Percentiles rank a stretch among this genome's conserved stretches.
Evolutionary conservation across 2,113 vertebrate genomes (phyloP).

Genomic region (Zootoca vivipara): DNA sequence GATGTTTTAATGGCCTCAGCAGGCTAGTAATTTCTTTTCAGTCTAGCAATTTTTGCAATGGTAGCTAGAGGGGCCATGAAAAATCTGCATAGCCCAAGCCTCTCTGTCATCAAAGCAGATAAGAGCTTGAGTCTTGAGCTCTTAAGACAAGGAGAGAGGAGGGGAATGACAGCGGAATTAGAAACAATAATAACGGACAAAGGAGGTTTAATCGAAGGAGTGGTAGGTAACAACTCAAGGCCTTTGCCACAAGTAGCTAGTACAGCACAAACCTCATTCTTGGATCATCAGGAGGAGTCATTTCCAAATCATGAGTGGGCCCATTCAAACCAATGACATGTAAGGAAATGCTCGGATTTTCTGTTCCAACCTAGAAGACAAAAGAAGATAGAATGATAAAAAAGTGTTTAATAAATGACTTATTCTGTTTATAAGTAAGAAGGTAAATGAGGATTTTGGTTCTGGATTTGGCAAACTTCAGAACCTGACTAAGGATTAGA

Average conservation of each 20-base stretch:
- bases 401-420: not conserved
- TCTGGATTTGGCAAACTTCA: not conserved
- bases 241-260: not conserved
- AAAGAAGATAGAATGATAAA: slow-evolving; percentile 12
- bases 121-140: no score
- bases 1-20: not conserved
- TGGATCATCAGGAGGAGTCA: slow-evolving; percentile 90
- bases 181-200: not conserved
- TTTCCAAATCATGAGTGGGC: slow-evolving; percentile 92
- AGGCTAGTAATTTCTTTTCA: no score
- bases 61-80: not conserved
- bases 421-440: not conserved
- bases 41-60: no score
- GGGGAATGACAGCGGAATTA: not conserved
- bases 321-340: slow-evolving; percentile 94
- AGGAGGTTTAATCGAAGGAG: not conserved
- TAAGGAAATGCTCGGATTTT: slow-evolving; percentile 92
- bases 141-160: not conserved
- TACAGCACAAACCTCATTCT: slow-evolving; percentile 85
- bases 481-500: not conserved
- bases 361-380: slow-evolving; percentile 85
- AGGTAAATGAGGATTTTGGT: no score
- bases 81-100: not conserved
- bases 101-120: not conserved
- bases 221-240: rapidly evolving